These are phyloP conservation scores for Crambe crambe DNA, from an alignment of 37 sponge, comb jelly and placozoan species.

Conservation along the genomic window DNA sequence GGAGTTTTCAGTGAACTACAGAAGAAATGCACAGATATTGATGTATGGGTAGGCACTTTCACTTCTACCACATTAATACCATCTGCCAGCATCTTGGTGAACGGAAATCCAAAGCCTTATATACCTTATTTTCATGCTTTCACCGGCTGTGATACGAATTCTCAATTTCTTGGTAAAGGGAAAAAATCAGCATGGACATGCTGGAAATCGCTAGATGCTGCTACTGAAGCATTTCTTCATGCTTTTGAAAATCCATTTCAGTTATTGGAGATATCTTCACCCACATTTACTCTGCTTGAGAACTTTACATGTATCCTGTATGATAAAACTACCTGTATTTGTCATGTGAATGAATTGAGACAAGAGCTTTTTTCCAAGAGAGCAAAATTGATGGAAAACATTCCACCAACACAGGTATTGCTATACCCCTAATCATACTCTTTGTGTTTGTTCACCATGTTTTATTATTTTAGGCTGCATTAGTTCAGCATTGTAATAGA, in stretches of 20 bases:
- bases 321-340: conserved; percentile 1
- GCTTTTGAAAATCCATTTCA: not conserved
- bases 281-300: not conserved
- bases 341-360: conserved; percentile 8
- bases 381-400: conserved; percentile 1
- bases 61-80: not conserved
- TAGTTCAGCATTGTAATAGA: not conserved
- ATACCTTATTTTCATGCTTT: not conserved
- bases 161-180: not conserved
- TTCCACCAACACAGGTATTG: conserved; percentile 20
- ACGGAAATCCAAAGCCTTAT: not conserved
- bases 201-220: not conserved
- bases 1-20: no score
- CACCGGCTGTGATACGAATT: not conserved
- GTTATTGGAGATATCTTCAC: not conserved
- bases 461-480: not conserved
- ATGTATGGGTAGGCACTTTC: no score
- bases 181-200: not conserved
- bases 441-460: not conserved
- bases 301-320: not conserved
- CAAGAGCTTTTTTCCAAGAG: conserved; percentile 3
- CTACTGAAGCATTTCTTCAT: not conserved
- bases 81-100: not conserved
- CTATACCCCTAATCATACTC: not conserved
- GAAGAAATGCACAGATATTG: no score